Base-by-base conservation (phyloP, 2,113 vertebrate genomes). In the Cheilinus undulatus region DNA sequence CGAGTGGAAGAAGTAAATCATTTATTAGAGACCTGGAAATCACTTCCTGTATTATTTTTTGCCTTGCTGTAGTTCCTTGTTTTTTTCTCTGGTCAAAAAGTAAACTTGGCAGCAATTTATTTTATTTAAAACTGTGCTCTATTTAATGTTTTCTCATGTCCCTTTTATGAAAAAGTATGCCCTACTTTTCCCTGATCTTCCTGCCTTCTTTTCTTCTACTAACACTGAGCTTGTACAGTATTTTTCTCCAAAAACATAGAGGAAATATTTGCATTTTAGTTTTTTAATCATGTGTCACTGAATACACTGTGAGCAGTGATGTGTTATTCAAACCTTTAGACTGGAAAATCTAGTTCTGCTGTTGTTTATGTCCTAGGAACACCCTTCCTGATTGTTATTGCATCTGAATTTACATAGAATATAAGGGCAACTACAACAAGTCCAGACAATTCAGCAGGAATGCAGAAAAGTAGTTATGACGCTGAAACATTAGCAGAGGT, bases 301-400 rank as follows among this genome's bases (percentile, higher is more conserved):
- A 32, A 73, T 49, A 52, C 27, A 3, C 43, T 14, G 48, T 15
- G 49, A 22, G 12, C 22, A 34, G 22, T 6, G 9, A 26, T 62
- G 23, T 51, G 32, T 32, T 71, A 10, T 24, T 63, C 30, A 51
- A 70, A 42, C 17, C 14, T 3, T n/a, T 10, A 1, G 28, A 67
- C 54, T 23, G 50, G 62, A 72, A 64, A 60, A 77, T 74, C 51
- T 13, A 34, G 62, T 56, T 75, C 30, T 60, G 3, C 46, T 42
- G 30, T 12, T 20, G 19, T 36, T 36, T 26, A 56, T 40, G 61
- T 57, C 19, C 22, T n/a, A 15, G 5, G 8, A 26, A 34, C 22
- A 9, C 20, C 19, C 20, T 15, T 13, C 19, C n/a, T 19, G 7
- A 4, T 50, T 53, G 42, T 27, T 43, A 0, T 56, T 2, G 1